Evolutionary conservation across 2,888 invertebrate genomes (phyloP).

Genomic region (Athalia circularis): DNA sequence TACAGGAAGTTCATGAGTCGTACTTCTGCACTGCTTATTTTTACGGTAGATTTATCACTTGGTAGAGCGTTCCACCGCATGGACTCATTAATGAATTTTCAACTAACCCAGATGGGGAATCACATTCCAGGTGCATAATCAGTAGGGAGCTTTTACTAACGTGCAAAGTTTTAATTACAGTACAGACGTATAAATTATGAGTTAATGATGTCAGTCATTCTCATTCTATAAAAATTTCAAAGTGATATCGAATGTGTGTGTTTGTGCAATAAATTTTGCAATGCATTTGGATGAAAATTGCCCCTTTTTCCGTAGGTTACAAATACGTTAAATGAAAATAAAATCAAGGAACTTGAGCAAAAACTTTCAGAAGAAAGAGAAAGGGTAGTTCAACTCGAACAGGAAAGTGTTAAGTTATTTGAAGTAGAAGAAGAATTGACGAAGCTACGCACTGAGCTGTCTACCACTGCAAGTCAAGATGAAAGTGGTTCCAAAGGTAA

Average conservation of each 20-base stretch:
- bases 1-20: slow-evolving; percentile 62
- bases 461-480: slow-evolving; percentile 74
- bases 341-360: slow-evolving; percentile 75
- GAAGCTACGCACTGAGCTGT: slow-evolving; percentile 77
- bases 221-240: background rate
- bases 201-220: background rate
- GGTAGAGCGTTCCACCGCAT: background rate
- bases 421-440: slow-evolving; percentile 82
- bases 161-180: slow-evolving; percentile 7
- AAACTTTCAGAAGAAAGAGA: slow-evolving; percentile 73
- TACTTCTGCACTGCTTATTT: slow-evolving; percentile 66
- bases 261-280: slow-evolving; percentile 15
- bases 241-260: slow-evolving; percentile 47
- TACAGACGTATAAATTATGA: background rate
- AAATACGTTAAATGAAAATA: slow-evolving; percentile 74
- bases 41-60: slow-evolving; percentile 61
- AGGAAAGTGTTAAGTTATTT: slow-evolving; percentile 77
- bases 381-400: slow-evolving; percentile 74
- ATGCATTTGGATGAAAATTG: background rate
- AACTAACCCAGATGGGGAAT: slow-evolving; percentile 18
- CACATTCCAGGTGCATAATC: background rate
- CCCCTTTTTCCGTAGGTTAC: slow-evolving; percentile 70
- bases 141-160: background rate
- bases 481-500: slow-evolving; percentile 76
- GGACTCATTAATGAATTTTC: background rate